A percentile compares a stretch with the other conserved stretches of the same genome.
Evolutionary conservation across 2,113 vertebrate genomes (phyloP).

Genomic region (Otis tarda): DNA sequence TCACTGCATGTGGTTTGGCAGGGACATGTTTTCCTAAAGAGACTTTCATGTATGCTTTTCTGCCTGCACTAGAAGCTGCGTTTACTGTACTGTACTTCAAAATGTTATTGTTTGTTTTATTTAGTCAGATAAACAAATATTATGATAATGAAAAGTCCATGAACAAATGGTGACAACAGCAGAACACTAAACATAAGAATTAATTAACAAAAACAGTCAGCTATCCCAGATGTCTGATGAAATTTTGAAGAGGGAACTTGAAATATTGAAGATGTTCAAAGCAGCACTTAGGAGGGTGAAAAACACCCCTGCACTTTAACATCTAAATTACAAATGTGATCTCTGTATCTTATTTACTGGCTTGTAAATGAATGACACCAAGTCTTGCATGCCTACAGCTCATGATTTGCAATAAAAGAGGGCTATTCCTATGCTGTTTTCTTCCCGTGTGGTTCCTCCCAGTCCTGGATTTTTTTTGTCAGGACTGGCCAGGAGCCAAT

Average conservation of each 20-base stretch:
- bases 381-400: neutral
- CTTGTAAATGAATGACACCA: neutral
- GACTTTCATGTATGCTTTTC: constrained; percentile 34
- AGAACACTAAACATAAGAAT: constrained; percentile 69
- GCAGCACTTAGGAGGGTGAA: neutral
- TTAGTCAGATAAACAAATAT: constrained; percentile 74
- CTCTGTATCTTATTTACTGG: neutral
- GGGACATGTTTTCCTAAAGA: constrained; percentile 2
- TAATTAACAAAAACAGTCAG: constrained; percentile 67
- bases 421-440: neutral
- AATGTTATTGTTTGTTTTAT: constrained; percentile 70
- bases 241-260: constrained; percentile 69
- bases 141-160: constrained; percentile 66
- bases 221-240: constrained; percentile 66
- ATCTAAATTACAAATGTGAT: constrained; percentile 6
- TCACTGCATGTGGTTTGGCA: constrained; percentile 33
- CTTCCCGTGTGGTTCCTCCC: neutral
- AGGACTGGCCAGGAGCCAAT: neutral
- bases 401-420: neutral
- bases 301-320: neutral
- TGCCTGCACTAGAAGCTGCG: constrained; percentile 1
- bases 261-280: constrained; percentile 63
- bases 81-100: constrained; percentile 48
- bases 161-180: constrained; percentile 69
- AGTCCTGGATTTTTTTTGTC: neutral